Conservation (phyloP, 2,113 vertebrate genomes). For the Microcebus ravelobensis region DNA sequence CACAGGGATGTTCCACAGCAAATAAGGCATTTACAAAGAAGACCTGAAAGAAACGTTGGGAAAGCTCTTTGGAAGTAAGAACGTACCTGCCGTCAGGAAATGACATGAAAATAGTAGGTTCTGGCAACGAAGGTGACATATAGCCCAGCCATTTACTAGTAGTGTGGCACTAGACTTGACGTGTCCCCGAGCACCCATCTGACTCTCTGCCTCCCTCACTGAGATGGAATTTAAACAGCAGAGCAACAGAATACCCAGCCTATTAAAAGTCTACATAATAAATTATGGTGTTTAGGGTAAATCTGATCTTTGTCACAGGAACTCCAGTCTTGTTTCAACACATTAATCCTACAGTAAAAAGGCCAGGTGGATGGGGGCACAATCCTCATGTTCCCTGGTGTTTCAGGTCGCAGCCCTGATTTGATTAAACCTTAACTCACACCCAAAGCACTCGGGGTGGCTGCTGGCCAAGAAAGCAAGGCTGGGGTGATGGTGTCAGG, state of each 20-base stretch:
- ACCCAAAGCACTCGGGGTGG: not conserved
- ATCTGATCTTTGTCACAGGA: constrained; percentile 8
- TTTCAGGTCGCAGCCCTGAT: not conserved
- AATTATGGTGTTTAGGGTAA: constrained; percentile 23
- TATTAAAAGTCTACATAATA: not conserved
- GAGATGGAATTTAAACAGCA: constrained; percentile 45
- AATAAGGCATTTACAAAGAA: not conserved
- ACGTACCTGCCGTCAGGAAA: not conserved
- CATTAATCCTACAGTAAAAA: constrained; percentile 41
- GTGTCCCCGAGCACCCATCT: constrained; percentile 50
- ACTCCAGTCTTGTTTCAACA: constrained; percentile 34
- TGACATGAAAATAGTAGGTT: not conserved
- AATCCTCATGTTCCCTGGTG: constrained; percentile 8
- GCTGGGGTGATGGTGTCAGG: not conserved
- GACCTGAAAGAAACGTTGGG: not conserved
- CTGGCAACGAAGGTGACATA: not conserved
- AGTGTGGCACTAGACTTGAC: not conserved
- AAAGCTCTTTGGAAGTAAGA: not conserved
- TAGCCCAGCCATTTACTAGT: not conserved
- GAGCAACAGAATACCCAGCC: constrained; percentile 47
- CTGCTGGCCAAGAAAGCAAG: not conserved
- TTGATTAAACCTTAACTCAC: constrained; percentile 35
- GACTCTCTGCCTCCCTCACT: constrained; percentile 62
- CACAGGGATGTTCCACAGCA: not conserved
- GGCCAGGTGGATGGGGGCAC: not conserved